Base-by-base conservation (phyloP, 2,797 vertebrate species). In the Clarias laeviceps region DNA sequence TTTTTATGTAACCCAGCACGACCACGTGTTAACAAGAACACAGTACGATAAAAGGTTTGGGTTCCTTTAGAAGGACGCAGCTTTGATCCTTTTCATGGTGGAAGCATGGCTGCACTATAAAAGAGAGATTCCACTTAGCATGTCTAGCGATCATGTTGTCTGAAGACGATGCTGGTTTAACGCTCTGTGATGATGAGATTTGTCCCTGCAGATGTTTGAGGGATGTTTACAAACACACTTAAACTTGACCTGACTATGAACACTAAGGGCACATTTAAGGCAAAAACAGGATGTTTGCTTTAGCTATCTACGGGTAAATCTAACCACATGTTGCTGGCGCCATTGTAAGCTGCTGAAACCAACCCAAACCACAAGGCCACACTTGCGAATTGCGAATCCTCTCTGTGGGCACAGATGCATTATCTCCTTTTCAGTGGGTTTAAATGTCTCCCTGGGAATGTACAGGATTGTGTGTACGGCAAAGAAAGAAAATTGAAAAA, bases 401-500 rank as follows among this genome's bases (percentile, higher is more conserved):
- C 59, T 70, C 81, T 84, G 70, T 56, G 82, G 80, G 76, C 84
- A 79, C 86, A 62, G 83, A 80, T 70, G 83, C 83, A 84, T 80
- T 85, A 89, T 89, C 86, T 88, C 54, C 61, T 45, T 64, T 84
- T 40, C 24, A 40, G 20, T 66, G 62, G 79, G 79, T 81, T 81
- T 50, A 81, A 66, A 81, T 59, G 65, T 82, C 54, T 82, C 65
- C 29, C 50, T 34, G 65, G 65, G 50, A 82, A 37, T 45, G 65
- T 56, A 65, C n/a, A 57, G 20, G 69, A 85, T 40, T 65, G 57
- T 12, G 61, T 11, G 11, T 77, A 72, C 20, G 80, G 78, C 56
- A 34, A 32, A 78, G 65, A 88, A 61, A 88, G 86, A 88, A 88
- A 79, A 79, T 3, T 68, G 88, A 87, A 84, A 89, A 90, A 89